Conservation (phyloP, 2,797 vertebrate genomes). For the Scyliorhinus canicula region DNA sequence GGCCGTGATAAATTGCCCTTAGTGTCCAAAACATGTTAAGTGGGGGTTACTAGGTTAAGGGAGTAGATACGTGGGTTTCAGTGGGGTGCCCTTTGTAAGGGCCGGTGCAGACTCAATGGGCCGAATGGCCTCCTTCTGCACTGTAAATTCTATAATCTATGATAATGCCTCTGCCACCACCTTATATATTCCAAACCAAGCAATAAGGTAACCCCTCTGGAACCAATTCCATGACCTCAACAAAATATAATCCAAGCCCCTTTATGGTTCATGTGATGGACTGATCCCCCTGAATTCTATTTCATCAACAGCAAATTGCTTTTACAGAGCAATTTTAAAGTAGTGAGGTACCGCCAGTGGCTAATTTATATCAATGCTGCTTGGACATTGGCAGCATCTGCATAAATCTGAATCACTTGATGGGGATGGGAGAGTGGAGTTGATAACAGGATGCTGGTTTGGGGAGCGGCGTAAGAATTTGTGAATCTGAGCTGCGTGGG, state of each 20-base stretch:
- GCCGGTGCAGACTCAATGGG: no score
- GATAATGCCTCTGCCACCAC: not conserved
- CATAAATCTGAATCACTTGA: not conserved
- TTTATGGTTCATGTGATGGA: not conserved
- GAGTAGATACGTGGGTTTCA: no score
- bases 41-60: no score
- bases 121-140: no score
- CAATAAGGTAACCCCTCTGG: not conserved
- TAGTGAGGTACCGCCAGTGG: not conserved
- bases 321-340: not conserved
- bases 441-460: no score
- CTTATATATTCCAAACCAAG: not conserved
- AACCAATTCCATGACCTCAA: not conserved
- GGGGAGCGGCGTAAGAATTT: not conserved
- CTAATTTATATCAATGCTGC: not conserved
- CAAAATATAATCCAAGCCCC: not conserved
- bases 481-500: not conserved
- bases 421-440: not conserved
- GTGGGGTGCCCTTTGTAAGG: no score
- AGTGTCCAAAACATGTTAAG: no score
- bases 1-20: no score
- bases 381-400: not conserved
- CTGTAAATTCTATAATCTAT: no score
- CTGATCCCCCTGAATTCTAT: not conserved
- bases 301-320: not conserved